Evolutionary conservation across 2,888 invertebrate species (phyloP).

Genomic region (Drosophila ezoana): DNA sequence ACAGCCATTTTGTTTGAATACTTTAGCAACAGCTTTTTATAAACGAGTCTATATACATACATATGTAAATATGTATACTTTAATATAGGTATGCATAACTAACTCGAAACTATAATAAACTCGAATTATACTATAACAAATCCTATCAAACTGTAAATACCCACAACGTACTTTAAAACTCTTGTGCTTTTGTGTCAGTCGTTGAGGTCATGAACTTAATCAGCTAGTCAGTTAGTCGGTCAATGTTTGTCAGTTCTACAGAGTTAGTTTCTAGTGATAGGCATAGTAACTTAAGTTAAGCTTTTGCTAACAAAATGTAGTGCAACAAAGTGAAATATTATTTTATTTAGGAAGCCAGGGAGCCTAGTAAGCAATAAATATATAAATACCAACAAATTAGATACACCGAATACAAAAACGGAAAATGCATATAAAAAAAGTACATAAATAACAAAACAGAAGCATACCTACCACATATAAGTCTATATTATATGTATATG

Average conservation of each 20-base stretch:
- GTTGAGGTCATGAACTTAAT: not conserved
- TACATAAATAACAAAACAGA: slow-evolving; percentile 28
- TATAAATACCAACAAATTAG: slow-evolving; percentile 41
- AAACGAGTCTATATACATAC: slow-evolving; percentile 36
- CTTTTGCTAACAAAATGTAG: slow-evolving; percentile 48
- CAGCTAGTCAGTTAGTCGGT: slow-evolving; percentile 22
- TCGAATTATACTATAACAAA: slow-evolving; percentile 43
- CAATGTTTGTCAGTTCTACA: slow-evolving; percentile 57
- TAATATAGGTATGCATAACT: slow-evolving; percentile 34
- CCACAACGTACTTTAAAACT: slow-evolving; percentile 57
- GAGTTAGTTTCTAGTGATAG: slow-evolving; percentile 51
- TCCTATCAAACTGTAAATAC: slow-evolving; percentile 71
- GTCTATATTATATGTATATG: slow-evolving; percentile 22
- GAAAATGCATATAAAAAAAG: slow-evolving; percentile 2
- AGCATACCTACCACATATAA: slow-evolving; percentile 22
- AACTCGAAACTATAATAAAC: slow-evolving; percentile 42
- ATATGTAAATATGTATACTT: slow-evolving; percentile 16
- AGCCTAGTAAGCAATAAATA: slow-evolving; percentile 69
- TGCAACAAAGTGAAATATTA: slow-evolving; percentile 32
- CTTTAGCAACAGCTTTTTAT: slow-evolving; percentile 63
- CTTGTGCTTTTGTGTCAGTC: slow-evolving; percentile 61
- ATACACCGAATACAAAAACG: slow-evolving; percentile 28
- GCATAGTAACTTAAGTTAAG: slow-evolving; percentile 39
- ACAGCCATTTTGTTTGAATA: slow-evolving; percentile 64
- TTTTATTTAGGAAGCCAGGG: slow-evolving; percentile 64